Percentiles rank a stretch among this genome's conserved stretches.
Conservation (phyloP, 2,888 invertebrate genomes). For the Apamea monoglypha region DNA sequence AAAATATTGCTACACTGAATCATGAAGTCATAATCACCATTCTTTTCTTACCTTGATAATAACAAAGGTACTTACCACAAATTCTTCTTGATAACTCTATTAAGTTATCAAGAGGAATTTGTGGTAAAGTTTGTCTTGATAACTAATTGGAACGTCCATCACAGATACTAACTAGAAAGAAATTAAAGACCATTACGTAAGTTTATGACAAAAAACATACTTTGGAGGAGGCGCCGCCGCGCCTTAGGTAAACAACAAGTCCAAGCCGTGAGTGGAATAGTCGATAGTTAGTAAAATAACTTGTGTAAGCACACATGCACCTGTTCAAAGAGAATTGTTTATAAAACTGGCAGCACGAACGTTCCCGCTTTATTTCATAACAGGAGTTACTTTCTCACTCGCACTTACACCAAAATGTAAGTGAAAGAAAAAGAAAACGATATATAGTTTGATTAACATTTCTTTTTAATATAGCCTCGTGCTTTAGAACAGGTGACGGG, state of each 20-base stretch:
- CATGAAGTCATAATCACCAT: too few relatives aligned
- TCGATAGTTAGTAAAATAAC: conserved; percentile 80
- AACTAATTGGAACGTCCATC: conserved; percentile 23
- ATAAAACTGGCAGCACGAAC: conserved; percentile 70
- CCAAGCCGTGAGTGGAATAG: conserved; percentile 76
- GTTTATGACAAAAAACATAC: conserved; percentile 41
- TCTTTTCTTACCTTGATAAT: too few relatives aligned
- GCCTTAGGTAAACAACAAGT: conserved; percentile 71
- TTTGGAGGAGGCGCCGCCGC: conserved; percentile 39
- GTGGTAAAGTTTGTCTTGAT: neutral
- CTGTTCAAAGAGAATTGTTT: conserved; percentile 86
- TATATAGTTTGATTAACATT: conserved; percentile 46
- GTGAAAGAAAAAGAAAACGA: conserved; percentile 48
- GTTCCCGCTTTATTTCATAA: conserved; percentile 66
- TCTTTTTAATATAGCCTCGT: conserved; percentile 61
- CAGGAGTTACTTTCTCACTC: conserved; percentile 54
- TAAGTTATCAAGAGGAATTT: too few relatives aligned
- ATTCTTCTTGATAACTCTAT: conserved; percentile 2
- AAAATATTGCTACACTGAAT: too few relatives aligned
- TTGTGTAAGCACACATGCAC: conserved; percentile 84
- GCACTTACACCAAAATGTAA: conserved; percentile 21
- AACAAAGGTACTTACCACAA: neutral
- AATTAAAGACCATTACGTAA: conserved; percentile 38
- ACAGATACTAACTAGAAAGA: conserved; percentile 36
- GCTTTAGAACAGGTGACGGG: conserved; percentile 57